Conservation (phyloP, 1,140 invertebrate genomes). For the Drosophila bocqueti region DNA sequence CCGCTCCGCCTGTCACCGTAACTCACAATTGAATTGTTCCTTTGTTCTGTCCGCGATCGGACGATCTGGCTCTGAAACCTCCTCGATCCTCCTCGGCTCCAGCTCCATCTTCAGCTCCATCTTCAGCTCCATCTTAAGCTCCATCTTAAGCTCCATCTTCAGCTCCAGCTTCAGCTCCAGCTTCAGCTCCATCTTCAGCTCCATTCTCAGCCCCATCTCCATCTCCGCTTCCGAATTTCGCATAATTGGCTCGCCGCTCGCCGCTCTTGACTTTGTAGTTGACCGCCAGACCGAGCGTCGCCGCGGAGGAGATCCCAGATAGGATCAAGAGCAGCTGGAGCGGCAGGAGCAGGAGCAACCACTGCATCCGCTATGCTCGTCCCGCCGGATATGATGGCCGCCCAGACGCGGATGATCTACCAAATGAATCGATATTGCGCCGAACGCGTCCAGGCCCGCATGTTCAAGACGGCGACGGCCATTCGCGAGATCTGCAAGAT, state of each 20-base stretch:
- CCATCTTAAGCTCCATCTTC: background rate
- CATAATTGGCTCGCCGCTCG: slow-evolving; percentile 65
- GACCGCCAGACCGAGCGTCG: slow-evolving; percentile 53
- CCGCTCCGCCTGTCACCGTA: slow-evolving; percentile 67
- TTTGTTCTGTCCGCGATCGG: slow-evolving; percentile 53
- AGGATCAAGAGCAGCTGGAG: background rate
- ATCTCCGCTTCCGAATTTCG: slow-evolving; percentile 35
- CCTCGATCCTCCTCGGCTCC: background rate
- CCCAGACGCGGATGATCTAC: slow-evolving; percentile 95
- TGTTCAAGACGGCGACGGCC: slow-evolving; percentile 93
- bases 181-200: background rate
- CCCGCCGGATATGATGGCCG: slow-evolving; percentile 94
- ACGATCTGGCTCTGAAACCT: background rate
- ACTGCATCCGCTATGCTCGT: slow-evolving; percentile 86
- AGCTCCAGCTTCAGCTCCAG: background rate
- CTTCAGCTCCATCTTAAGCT: background rate
- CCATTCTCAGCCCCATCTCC: background rate
- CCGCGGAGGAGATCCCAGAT: slow-evolving; percentile 7
- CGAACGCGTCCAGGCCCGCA: slow-evolving; percentile 94
- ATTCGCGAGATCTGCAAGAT: slow-evolving; percentile 96
- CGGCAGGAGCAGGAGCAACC: background rate
- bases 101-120: background rate
- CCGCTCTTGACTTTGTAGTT: slow-evolving; percentile 47
- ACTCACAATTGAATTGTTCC: slow-evolving; percentile 83
- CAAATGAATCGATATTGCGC: slow-evolving; percentile 98